Base-by-base conservation (phyloP, 2,113 vertebrate species). In the Onychostruthus taczanowskii region DNA sequence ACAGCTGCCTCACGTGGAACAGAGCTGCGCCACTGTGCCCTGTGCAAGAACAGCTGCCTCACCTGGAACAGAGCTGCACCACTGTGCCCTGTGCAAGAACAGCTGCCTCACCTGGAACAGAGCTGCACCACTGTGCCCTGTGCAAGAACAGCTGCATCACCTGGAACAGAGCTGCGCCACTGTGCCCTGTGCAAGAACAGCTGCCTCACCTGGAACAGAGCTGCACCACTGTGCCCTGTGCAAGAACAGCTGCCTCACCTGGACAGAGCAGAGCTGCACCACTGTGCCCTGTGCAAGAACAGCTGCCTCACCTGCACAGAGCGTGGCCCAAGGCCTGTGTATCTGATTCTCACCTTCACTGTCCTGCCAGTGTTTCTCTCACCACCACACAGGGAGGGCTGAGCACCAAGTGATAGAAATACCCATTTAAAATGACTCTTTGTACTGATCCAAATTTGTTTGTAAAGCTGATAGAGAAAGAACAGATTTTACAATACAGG, bases 371-470 rank as follows among this genome's bases (percentile, higher is more conserved):
- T 15, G 62, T 27, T 85, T 44, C 62, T 86, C 75, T 72, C 16
- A 10, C 55, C 49, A 72, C 31, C 53, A 78, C 39, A 26, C 14
- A 47, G 50, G 35, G 63, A 95, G 76, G 83, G 62, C 83, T 82
- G 80, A 94, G 92, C 90, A 96, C 92, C 93, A 89, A 41, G 80
- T 41, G 58, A 73, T 13, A 89, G 43, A 78, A 96, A 93, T 46
- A 84, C 9, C 76, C 64, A 72, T 49, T 64, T 64, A 56, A 90
- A 95, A 84, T 33, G 3, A 55, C 52, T 78, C 86, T 74, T 63
- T 50, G 73, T 86, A 73, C 39, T 28, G 39, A 70, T 68, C 76
- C 74, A 67, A 47, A 78, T 64, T 77, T 39, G 63, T 73, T 70
- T 46, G 44, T 87, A 85, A 31, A 91, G 61, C 72, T 88, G 33